Evolutionary conservation across 64 coral and sea anemone genomes (phyloP), one percentile per base, ranked within the genome.

Genomic region (Exaiptasia diaphana): DNA sequence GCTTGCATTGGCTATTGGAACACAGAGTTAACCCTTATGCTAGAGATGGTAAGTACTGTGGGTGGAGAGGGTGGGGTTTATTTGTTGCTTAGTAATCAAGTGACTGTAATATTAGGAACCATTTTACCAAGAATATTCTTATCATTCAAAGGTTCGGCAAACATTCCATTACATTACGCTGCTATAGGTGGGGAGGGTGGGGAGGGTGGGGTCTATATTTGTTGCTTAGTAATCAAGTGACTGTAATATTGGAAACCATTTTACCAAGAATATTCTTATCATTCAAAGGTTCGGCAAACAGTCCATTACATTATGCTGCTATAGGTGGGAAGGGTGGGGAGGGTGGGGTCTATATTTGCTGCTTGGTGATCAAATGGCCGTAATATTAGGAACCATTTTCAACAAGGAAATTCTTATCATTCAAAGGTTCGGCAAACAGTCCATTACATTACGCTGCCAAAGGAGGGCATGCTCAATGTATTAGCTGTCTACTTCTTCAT

Each of bases 1-100:
- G 94, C 85, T 48, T 99, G 29, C 89, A 99, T 29, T 99, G 94
- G 94, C 61, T 99, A 12, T 49, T 99, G n/a, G 85, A 99, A 50
- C 79, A 64, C 4, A 64, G 82, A 50, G 84, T 61, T 14, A 75
- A 79, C 53, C 53, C 85, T 13, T 92, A 91, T 82, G 82, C 79
- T 40, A 88, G 83, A 48, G 89, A 92, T 85, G 89, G 94, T 99
- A 80, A 77, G 72, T 18, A 31, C 20, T 13, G 27, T 69, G 53
- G 23, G 1, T 29, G 35, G 29, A 5, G 63, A 64, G 24, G 31
- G 3, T 53, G 0, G 42, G 3, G 9, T 17, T 13, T 22, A 21
- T 9, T 70, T 71, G 5, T 43, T 6, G 13, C 20, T 68, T 29
- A n/a, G n/a, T n/a, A n/a, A n/a, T n/a, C n/a, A n/a, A n/a, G n/a